Conservation (phyloP, 2,888 invertebrate genomes). For the Erebia aethiops region DNA sequence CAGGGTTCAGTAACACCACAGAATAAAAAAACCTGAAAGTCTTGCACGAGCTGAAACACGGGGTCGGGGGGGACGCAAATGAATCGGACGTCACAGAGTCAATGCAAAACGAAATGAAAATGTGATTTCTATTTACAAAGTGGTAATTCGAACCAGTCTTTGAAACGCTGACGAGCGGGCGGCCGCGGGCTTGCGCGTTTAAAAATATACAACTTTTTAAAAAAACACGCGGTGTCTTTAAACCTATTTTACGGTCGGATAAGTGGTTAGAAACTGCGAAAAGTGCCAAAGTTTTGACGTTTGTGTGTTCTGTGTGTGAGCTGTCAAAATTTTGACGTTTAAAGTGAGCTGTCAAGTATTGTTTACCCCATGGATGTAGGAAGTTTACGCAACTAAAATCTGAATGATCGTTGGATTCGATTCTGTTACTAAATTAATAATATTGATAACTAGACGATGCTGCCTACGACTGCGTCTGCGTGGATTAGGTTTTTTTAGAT, state of each 20-base stretch:
- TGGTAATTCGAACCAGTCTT: constrained; percentile 60
- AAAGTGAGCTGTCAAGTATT: neutral
- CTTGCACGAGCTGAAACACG: neutral
- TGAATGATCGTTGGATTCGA: no score
- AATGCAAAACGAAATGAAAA: constrained; percentile 49
- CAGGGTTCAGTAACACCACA: neutral
- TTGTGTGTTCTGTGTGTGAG: constrained; percentile 1
- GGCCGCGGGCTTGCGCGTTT: constrained; percentile 48
- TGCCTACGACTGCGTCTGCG: no score
- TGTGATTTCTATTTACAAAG: constrained; percentile 65
- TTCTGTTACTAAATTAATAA: no score
- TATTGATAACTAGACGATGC: no score
- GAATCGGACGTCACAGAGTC: constrained; percentile 37
- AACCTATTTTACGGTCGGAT: neutral
- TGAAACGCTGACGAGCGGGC: constrained; percentile 51
- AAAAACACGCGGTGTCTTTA: neutral
- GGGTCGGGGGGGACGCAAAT: constrained; percentile 10
- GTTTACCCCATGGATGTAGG: neutral
- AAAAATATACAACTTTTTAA: neutral
- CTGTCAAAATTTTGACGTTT: neutral
- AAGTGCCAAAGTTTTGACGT: constrained; percentile 1
- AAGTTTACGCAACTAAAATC: no score
- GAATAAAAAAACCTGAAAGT: neutral
- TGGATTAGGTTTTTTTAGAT: no score
- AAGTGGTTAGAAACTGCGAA: neutral